These are phyloP conservation scores for Sciurus carolinensis DNA, from an alignment of 2,797 vertebrate species.

Conservation along the genomic window DNA sequence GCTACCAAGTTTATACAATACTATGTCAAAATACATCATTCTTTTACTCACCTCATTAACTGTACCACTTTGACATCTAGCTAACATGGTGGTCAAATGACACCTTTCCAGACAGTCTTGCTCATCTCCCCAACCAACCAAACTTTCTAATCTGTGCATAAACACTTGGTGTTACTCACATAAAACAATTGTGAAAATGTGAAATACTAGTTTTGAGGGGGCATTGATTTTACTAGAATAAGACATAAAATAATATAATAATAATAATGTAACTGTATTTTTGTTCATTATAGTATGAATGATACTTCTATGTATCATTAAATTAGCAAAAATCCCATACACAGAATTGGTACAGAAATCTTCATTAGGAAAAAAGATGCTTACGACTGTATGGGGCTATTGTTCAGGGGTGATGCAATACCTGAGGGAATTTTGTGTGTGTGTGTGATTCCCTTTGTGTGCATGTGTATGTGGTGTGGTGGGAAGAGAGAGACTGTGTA, in stretches of 20 bases:
- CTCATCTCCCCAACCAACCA: not conserved
- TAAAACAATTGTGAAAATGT: not conserved
- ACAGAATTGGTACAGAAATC: not conserved
- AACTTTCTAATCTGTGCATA: not conserved
- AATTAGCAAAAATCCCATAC: not conserved
- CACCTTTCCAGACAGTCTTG: not conserved
- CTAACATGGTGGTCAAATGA: not conserved
- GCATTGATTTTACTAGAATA: not conserved
- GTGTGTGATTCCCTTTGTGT: not conserved
- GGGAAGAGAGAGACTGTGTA: not conserved
- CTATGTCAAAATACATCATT: not conserved
- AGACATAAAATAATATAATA: slow-evolving; percentile 4
- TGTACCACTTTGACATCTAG: not conserved
- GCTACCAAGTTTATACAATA: not conserved
- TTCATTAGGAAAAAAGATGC: not conserved
- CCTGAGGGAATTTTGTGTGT: not conserved
- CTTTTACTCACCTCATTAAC: not conserved
- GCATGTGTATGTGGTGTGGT: not conserved
- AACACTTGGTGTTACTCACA: not conserved
- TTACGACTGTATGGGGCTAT: not conserved
- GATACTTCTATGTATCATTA: slow-evolving; percentile 32
- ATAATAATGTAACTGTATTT: not conserved
- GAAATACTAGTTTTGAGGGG: not conserved
- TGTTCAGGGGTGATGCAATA: too few species aligned
- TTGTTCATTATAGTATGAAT: not conserved